Conservation (phyloP, 2,113 vertebrate genomes). For the Sisor rabdophorus region DNA sequence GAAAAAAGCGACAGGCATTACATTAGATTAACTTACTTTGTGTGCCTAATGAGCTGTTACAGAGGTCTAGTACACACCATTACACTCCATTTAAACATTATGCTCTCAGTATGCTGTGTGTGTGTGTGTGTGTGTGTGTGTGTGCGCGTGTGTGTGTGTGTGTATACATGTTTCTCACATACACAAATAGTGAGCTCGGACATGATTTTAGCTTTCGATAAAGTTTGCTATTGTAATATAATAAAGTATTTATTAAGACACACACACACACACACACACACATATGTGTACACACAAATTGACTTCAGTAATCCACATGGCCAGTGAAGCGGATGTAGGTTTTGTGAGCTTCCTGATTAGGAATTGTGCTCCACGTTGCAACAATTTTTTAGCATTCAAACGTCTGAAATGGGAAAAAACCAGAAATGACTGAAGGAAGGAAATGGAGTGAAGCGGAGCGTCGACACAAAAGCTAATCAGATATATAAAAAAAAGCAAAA, state of each 20-base stretch:
- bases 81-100: conserved; percentile 89
- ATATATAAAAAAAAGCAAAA: conserved; percentile 22
- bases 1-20: conserved; percentile 72
- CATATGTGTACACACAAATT: background rate
- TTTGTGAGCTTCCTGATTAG: background rate
- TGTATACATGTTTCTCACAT: background rate
- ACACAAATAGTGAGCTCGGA: conserved; percentile 34
- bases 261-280: conserved; percentile 12
- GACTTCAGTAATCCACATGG: background rate
- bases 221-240: conserved; percentile 57
- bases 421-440: background rate
- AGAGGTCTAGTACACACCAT: conserved; percentile 86
- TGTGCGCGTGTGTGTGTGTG: background rate
- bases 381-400: background rate
- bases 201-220: conserved; percentile 34
- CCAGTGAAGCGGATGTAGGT: background rate
- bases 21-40: conserved; percentile 81
- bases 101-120: conserved; percentile 64
- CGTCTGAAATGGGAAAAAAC: background rate
- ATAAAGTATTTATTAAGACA: conserved; percentile 45
- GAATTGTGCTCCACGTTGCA: background rate
- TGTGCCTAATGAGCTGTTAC: conserved; percentile 87
- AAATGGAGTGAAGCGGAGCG: conserved; percentile 26
- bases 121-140: conserved; percentile 11
- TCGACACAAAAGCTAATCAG: conserved; percentile 53